phyloP scores from a whole-genome alignment of 2,113 vertebrate species.

The Catharus bicknelli region DNA sequence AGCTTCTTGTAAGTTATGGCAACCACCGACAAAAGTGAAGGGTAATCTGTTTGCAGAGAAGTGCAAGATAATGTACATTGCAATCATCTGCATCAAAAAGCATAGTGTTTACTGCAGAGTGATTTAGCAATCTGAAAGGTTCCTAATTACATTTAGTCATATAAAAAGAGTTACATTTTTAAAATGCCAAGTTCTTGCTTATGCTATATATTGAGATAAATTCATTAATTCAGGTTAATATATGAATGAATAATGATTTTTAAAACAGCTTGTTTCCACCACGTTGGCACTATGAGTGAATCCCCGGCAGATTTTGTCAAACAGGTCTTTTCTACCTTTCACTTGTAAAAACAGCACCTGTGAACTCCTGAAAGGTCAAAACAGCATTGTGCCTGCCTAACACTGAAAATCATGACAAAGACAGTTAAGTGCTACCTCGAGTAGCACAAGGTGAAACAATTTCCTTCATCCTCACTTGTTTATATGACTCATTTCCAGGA shows the following conservation, averaged over 20 bases:
- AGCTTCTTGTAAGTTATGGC: not conserved
- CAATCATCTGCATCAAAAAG: not conserved
- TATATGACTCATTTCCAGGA: not conserved
- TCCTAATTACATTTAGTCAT: not conserved
- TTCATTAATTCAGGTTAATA: not conserved
- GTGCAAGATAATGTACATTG: rapidly evolving
- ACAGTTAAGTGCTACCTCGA: not conserved
- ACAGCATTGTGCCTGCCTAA: not conserved
- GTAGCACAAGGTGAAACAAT: not conserved
- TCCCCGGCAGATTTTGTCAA: not conserved
- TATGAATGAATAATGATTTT: not conserved
- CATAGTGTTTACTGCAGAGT: not conserved
- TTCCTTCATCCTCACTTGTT: not conserved
- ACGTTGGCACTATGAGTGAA: not conserved
- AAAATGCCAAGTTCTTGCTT: not conserved
- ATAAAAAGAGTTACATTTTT: not conserved
- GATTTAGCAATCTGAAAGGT: not conserved
- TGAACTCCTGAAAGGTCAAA: not conserved
- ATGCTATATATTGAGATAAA: not conserved
- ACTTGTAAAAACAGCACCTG: not conserved
- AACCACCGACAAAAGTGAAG: not conserved
- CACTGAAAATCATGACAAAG: not conserved
- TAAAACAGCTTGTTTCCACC: not conserved
- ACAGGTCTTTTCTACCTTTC: not conserved
- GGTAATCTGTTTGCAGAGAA: not conserved